phyloP scores from a whole-genome alignment of 2,888 invertebrate species.

The Lasioglossum malachurum region DNA sequence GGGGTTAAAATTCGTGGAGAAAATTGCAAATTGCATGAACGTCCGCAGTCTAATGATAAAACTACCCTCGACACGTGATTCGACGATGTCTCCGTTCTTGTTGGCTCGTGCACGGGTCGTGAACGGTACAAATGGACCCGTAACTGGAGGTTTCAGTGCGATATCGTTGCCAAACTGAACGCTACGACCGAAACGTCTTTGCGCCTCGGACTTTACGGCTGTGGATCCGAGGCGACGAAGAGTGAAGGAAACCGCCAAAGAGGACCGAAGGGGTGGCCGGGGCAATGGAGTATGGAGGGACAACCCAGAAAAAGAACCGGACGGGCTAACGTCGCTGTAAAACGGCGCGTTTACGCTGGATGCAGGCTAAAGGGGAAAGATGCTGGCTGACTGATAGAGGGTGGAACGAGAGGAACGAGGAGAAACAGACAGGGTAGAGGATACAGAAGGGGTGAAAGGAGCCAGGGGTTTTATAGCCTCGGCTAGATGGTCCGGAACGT shows the following conservation, averaged over 20 bases:
- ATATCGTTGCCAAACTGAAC: slow-evolving; percentile 46
- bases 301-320: slow-evolving; percentile 43
- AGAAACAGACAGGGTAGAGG: not conserved
- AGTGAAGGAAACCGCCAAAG: slow-evolving; percentile 53
- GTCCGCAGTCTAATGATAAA: not conserved
- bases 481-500: slow-evolving; percentile 79
- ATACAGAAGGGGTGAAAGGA: slow-evolving; percentile 59
- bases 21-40: no score
- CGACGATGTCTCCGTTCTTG: not conserved
- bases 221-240: slow-evolving; percentile 73
- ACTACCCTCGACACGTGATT: not conserved
- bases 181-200: slow-evolving; percentile 73
- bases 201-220: slow-evolving; percentile 77
- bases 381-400: slow-evolving; percentile 42
- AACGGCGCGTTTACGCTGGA: slow-evolving; percentile 76
- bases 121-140: slow-evolving; percentile 17
- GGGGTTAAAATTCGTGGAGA: no score
- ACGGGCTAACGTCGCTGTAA: slow-evolving; percentile 72
- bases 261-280: slow-evolving; percentile 19
- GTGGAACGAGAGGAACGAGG: slow-evolving; percentile 13
- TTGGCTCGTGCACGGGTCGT: not conserved
- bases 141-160: slow-evolving; percentile 72
- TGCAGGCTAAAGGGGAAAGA: slow-evolving; percentile 40
- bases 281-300: not conserved
- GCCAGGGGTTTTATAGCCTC: slow-evolving; percentile 77